These are phyloP conservation scores for Elegia similella DNA, from an alignment of 2,888 invertebrate genomes.

Conservation along the genomic window DNA sequence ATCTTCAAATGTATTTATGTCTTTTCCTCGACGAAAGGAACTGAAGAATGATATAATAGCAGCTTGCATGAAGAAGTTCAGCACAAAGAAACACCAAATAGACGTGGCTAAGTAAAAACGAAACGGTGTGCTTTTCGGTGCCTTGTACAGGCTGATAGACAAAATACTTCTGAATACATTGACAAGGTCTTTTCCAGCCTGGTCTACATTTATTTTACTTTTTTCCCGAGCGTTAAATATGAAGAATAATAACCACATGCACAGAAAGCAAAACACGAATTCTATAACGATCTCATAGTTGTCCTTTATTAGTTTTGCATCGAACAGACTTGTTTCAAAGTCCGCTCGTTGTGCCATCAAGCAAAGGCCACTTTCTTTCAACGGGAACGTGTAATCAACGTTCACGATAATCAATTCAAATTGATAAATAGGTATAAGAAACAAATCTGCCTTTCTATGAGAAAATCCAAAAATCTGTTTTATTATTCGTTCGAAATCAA, in stretches of 20 bases:
- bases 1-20: constrained; percentile 69
- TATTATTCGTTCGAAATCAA: constrained; percentile 54
- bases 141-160: constrained; percentile 50
- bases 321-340: constrained; percentile 59
- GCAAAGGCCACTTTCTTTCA: constrained; percentile 66
- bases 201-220: constrained; percentile 44
- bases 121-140: constrained; percentile 52
- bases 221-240: constrained; percentile 49
- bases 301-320: constrained; percentile 42
- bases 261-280: constrained; percentile 48
- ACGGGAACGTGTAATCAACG: constrained; percentile 55
- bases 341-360: constrained; percentile 58
- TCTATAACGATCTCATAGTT: constrained; percentile 39
- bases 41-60: constrained; percentile 69
- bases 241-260: constrained; percentile 59
- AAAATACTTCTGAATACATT: constrained; percentile 58
- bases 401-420: constrained; percentile 60
- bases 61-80: constrained; percentile 69
- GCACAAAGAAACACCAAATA: constrained; percentile 66
- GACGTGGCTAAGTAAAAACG: constrained; percentile 57
- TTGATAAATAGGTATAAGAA: constrained; percentile 60
- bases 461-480: constrained; percentile 53
- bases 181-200: constrained; percentile 63
- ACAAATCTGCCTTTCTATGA: constrained; percentile 56
- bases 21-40: constrained; percentile 62